These are phyloP conservation scores for Cossypha niveicapilla DNA, from an alignment of 2,797 vertebrate genomes.

Conservation along the genomic window DNA sequence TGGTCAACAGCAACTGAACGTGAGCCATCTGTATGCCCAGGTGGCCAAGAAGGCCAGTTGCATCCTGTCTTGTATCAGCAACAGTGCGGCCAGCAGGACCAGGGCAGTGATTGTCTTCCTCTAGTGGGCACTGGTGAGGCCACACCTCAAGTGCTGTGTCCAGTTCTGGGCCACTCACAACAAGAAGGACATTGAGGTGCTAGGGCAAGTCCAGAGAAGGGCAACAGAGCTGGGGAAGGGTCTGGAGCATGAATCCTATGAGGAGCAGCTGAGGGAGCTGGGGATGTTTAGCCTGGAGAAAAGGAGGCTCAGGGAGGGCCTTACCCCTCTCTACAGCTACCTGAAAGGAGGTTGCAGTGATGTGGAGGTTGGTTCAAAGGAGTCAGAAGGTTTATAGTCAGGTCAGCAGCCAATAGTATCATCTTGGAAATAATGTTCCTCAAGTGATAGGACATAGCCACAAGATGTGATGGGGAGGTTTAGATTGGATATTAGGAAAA, in stretches of 20 bases:
- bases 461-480: background rate
- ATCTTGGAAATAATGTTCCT: background rate
- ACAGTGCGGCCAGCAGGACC: background rate
- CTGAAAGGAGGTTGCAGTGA: background rate
- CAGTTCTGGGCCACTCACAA: background rate
- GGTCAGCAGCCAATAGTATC: background rate
- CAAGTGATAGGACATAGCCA: background rate
- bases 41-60: background rate
- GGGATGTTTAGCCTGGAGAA: background rate
- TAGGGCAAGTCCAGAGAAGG: background rate
- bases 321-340: background rate
- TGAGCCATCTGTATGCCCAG: background rate
- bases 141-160: background rate
- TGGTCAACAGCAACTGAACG: background rate
- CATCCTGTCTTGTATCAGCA: background rate
- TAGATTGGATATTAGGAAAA: background rate
- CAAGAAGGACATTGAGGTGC: background rate
- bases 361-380: background rate
- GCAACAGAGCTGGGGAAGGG: fast-evolving
- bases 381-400: background rate
- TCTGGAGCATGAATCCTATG: background rate
- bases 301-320: background rate
- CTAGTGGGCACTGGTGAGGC: background rate
- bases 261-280: background rate
- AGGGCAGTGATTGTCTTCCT: background rate